phyloP scores from a whole-genome alignment of 2,113 vertebrate genomes.

The Pantherophis guttatus region DNA sequence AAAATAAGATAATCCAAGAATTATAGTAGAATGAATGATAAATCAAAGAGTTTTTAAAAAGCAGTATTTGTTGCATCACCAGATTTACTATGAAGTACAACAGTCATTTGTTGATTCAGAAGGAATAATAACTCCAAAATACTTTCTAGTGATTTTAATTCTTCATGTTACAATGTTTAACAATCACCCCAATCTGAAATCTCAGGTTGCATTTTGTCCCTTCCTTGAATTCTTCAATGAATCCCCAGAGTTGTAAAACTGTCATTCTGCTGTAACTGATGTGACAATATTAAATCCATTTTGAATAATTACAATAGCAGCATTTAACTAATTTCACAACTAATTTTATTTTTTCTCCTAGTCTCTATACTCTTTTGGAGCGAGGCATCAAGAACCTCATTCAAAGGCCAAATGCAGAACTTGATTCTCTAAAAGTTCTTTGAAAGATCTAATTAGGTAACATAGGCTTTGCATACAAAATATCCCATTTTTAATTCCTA shows the following conservation, averaged over 20 bases:
- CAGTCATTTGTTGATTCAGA: not conserved
- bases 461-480: not conserved
- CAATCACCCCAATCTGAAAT: not conserved
- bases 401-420: not conserved
- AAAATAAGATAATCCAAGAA: not conserved
- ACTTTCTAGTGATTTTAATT: not conserved
- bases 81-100: not conserved
- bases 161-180: not conserved
- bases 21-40: not conserved
- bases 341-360: not conserved
- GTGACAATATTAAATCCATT: not conserved
- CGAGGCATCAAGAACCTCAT: not conserved
- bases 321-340: not conserved
- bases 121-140: not conserved
- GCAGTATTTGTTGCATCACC: not conserved
- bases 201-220: not conserved
- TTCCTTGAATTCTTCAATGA: not conserved
- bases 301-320: not conserved
- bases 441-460: not conserved
- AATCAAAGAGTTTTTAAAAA: not conserved
- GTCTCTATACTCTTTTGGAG: not conserved
- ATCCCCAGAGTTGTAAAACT: not conserved
- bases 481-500: not conserved
- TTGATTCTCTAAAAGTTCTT: not conserved
- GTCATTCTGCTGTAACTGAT: not conserved